These are phyloP conservation scores for Brachionus sp. DNA, from an alignment of 1,140 invertebrate genomes.

Conservation along the genomic window DNA sequence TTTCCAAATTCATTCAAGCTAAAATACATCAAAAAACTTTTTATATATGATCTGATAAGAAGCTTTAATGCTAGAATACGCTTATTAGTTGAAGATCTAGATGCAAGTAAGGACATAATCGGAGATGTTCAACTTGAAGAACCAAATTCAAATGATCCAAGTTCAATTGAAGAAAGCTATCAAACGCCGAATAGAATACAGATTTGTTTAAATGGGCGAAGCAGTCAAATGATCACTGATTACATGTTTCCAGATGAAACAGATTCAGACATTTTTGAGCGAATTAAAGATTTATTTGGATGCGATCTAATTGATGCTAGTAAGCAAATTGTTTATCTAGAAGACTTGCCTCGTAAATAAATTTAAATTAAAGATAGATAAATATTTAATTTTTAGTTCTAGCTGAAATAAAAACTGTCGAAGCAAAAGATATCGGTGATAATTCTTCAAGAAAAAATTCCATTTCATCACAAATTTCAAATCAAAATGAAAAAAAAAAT, in stretches of 20 bases:
- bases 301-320: neutral
- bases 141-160: slow-evolving; percentile 26
- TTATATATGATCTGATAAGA: slow-evolving; percentile 29
- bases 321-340: slow-evolving; percentile 24
- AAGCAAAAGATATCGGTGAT: neutral
- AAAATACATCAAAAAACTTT: slow-evolving; percentile 34
- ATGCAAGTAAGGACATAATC: slow-evolving; percentile 43
- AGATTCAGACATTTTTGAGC: neutral
- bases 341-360: slow-evolving; percentile 32
- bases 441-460: neutral
- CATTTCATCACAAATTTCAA: neutral
- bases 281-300: slow-evolving; percentile 13
- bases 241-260: slow-evolving; percentile 39
- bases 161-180: slow-evolving; percentile 38
- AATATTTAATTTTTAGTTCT: neutral
- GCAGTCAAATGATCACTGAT: neutral
- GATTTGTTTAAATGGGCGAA: neutral
- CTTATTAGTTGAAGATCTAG: slow-evolving; percentile 35
- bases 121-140: slow-evolving; percentile 30
- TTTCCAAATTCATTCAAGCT: neutral
- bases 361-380: neutral
- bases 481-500: neutral
- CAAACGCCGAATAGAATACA: slow-evolving; percentile 40
- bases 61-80: slow-evolving; percentile 25
- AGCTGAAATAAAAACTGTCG: slow-evolving; percentile 19